Base-by-base conservation (phyloP, 2,113 vertebrate species). In the Dromiciops gliroides region DNA sequence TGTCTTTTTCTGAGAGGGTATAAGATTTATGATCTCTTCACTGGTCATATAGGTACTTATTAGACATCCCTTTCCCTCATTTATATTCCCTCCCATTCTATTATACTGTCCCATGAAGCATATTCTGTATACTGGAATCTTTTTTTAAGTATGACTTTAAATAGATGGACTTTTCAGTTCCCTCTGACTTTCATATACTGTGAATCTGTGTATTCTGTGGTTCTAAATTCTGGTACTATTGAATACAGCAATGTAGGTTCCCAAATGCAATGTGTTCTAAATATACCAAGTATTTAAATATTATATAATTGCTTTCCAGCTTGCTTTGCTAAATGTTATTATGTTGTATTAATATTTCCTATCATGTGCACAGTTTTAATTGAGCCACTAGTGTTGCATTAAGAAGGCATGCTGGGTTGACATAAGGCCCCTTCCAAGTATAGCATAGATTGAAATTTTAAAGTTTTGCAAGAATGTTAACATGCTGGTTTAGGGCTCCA, bases 381-480 rank as follows among this genome's bases (percentile, higher is more conserved):
- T 19, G 94, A 96, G 83, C 23, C 91, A 94, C 50, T 25, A 95
- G 94, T 26, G 14, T 67, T 88, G 53, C 91, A 93, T 93, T 94
- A 31, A 52, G 95, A 91, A 92, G 92, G 2, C 67, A 93, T 37
- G 89, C 50, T 91, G 94, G 89, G 49, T 50, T 97, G 96, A 96
- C 95, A 97, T 93, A 26, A 0, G 0, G 94, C 31, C 83, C 94
- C 83, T 95, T 97, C 96, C 95, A 89, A 95, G 92, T 95, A 52
- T 89, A 94, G 91, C 90, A 88, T 92, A 37, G 93, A 37, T 7
- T 1, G 6, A 95, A 91, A 25, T 96, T 95, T 23, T 44, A 25
- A 95, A 97, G 92, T 95, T 98, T 97, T 96, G 75, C 91, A 90
- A 50, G 90, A 94, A 94, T 90, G 23, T 8, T 96, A 56, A 93